A percentile compares a stretch with the other conserved stretches of the same genome.
phyloP scores from a whole-genome alignment of 2,797 vertebrate genomes.

The Cichlasoma orientale region DNA sequence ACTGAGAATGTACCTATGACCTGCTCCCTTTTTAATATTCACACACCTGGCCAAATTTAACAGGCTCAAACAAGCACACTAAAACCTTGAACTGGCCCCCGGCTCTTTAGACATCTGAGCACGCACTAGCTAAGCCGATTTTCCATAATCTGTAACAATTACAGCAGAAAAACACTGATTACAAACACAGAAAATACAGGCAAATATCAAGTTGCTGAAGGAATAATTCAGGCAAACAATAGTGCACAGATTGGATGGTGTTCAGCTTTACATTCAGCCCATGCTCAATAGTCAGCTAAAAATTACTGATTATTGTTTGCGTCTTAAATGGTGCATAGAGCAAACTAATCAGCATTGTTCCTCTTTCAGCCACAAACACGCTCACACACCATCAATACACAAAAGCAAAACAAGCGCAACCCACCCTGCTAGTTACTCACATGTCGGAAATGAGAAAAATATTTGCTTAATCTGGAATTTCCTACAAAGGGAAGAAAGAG shows the following conservation, averaged over 20 bases:
- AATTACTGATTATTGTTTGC: constrained; percentile 31
- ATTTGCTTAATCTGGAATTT: constrained; percentile 47
- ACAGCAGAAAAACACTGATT: constrained; percentile 21
- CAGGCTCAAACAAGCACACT: background rate
- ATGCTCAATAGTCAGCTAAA: background rate
- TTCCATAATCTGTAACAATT: background rate
- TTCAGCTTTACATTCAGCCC: constrained; percentile 7
- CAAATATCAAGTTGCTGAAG: constrained; percentile 23
- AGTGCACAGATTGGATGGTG: constrained; percentile 28
- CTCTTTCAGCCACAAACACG: constrained; percentile 9
- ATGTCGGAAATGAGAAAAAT: constrained; percentile 48
- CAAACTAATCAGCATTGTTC: constrained; percentile 29
- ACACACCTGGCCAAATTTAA: background rate
- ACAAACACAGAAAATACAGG: constrained; percentile 13
- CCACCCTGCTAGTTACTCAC: constrained; percentile 33
- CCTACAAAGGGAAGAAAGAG: background rate
- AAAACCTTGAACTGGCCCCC: background rate
- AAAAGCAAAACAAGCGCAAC: constrained; percentile 28
- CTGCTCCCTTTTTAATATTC: background rate
- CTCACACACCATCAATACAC: background rate
- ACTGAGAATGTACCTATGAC: background rate
- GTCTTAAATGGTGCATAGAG: constrained; percentile 13
- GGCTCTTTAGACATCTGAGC: background rate
- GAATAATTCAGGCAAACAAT: constrained; percentile 33
- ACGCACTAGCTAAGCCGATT: background rate